A percentile compares a stretch with the other conserved stretches of the same genome.
These are phyloP conservation scores for Terrapene triunguis DNA, from an alignment of 2,113 vertebrate genomes.

Conservation along the genomic window DNA sequence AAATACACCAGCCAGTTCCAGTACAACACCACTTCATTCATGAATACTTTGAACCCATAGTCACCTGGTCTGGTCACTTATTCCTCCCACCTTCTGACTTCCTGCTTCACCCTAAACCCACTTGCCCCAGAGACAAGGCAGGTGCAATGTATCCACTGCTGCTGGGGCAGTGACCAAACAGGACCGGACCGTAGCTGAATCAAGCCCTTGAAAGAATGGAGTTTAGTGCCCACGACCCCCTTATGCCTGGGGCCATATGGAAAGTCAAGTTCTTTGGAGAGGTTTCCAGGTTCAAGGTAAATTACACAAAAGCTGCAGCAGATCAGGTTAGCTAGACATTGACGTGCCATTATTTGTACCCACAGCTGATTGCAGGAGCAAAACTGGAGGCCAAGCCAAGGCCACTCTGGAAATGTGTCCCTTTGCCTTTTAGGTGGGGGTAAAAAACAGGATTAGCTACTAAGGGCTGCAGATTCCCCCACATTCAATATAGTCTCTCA, in stretches of 20 bases:
- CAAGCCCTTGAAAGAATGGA: neutral
- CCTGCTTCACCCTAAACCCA: neutral
- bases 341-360: rapidly evolving
- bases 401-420: neutral
- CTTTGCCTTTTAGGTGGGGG: neutral
- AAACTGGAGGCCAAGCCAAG: neutral
- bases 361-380: rapidly evolving
- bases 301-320: neutral
- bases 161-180: neutral
- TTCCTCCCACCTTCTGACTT: neutral
- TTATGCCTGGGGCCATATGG: neutral
- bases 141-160: neutral
- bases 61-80: neutral
- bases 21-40: neutral
- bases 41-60: neutral
- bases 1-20: neutral
- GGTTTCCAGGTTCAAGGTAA: constrained; percentile 6
- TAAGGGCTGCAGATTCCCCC: neutral
- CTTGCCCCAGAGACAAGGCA: neutral
- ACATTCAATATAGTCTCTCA: rapidly evolving
- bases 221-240: neutral
- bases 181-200: neutral
- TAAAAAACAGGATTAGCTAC: neutral
- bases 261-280: neutral
- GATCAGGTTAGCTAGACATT: neutral